These are phyloP conservation scores for Molossus molossus DNA, from an alignment of 2,797 vertebrate species.

Conservation along the genomic window DNA sequence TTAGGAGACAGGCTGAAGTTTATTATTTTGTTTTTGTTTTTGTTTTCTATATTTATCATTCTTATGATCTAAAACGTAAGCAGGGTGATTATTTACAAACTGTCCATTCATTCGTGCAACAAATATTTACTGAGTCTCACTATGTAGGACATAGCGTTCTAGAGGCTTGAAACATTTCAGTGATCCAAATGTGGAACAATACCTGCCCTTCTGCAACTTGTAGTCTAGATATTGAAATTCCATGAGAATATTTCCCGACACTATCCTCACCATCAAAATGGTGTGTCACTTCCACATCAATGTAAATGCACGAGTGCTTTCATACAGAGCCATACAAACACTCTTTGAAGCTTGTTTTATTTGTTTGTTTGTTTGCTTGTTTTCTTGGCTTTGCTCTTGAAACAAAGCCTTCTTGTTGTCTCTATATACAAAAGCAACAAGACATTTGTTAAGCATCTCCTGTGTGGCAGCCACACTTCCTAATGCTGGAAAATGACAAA, in stretches of 20 bases:
- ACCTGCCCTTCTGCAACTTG: not conserved
- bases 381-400: not conserved
- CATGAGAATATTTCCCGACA: not conserved
- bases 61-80: conserved; percentile 2
- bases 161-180: not conserved
- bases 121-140: not conserved
- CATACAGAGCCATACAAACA: not conserved
- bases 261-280: not conserved
- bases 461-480: not conserved
- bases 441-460: not conserved
- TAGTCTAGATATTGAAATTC: not conserved
- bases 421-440: not conserved
- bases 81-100: not conserved
- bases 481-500: not conserved
- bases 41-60: not conserved
- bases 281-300: not conserved
- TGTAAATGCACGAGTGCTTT: not conserved
- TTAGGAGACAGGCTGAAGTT: not conserved
- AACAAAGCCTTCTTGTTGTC: not conserved
- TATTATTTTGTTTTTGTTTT: not conserved
- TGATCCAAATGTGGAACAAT: not conserved
- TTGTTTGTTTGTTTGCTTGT: not conserved
- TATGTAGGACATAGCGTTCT: not conserved
- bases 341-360: not conserved
- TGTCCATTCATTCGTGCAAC: not conserved